Evolutionary conservation across 2,797 vertebrate species (phyloP), one percentile per base, ranked within the genome.

Genomic region (Myotis findleyi): DNA sequence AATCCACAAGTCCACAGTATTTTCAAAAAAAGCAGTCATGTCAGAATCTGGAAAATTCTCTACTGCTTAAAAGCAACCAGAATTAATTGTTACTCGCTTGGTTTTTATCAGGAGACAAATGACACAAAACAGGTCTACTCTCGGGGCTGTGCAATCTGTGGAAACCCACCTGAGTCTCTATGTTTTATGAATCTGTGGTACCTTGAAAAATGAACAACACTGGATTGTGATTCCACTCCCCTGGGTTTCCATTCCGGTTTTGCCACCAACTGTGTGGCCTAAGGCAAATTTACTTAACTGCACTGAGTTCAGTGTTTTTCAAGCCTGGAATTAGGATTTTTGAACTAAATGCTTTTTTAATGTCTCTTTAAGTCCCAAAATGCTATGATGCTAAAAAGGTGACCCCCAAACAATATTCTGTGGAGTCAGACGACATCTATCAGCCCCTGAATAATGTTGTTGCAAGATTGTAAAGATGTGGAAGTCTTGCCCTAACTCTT

Each of bases 321-420:
- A 80, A 59, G 33, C 41, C 84, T 94, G 93, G 96, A 93, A 90
- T 94, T 81, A 93, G 47, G 12, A 55, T 47, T 87, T 87, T 91
- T 80, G 55, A 89, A 80, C 25, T 62, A 93, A 75, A 82, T 90
- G 18, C 53, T 93, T 95, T 95, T 85, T 80, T 47, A 59, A 84
- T 47, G 41, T 86, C 36, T 81, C 79, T 91, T 82, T 93, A 44
- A 84, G 44, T 33, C 41, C 73, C 91, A 83, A 94, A 88, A 91
- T 83, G 75, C 55, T 91, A 13, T 81, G 36, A 72, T 55, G 44
- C 73, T 95, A 51, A 69, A 94, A 88, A 53, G 21, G 30, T 87
- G 75, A 72, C 59, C 38, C 62, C 62, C 59, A 73, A 89, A 79
- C 27, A 91, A 33, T 85, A 82, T 30, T 85, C 55, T 41, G 0